Conservation (phyloP, 2,113 vertebrate genomes). For the Equus przewalskii region DNA sequence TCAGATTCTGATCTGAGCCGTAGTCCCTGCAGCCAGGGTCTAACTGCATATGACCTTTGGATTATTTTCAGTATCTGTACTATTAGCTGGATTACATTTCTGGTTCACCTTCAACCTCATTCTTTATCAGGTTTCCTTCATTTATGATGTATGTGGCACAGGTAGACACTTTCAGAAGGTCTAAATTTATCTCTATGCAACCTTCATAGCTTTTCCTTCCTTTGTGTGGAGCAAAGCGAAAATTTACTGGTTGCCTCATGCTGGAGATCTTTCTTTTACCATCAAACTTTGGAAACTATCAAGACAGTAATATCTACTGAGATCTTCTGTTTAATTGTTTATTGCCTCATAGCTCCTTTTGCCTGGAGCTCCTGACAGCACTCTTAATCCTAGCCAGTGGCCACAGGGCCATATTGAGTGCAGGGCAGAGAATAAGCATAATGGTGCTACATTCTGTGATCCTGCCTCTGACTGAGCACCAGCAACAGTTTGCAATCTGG, state of each 20-base stretch:
- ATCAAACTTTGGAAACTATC: background rate
- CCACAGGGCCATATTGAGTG: background rate
- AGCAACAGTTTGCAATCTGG: background rate
- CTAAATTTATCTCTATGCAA: background rate
- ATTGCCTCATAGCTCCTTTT: background rate
- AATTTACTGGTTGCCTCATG: background rate
- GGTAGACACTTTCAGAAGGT: background rate
- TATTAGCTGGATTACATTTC: background rate
- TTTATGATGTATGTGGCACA: background rate
- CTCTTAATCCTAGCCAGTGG: background rate
- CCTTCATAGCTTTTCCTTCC: background rate
- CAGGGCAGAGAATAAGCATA: background rate
- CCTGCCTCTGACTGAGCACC: background rate
- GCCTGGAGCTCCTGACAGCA: background rate
- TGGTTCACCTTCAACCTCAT: background rate
- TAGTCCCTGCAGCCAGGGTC: background rate
- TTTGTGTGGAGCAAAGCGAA: background rate
- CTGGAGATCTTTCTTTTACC: background rate
- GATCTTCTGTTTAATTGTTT: background rate
- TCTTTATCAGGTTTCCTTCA: background rate
- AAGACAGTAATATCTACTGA: background rate
- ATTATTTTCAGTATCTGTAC: background rate
- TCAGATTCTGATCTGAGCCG: background rate
- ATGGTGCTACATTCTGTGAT: background rate
- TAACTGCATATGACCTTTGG: background rate